Base-by-base conservation (phyloP, 2,113 vertebrate species). In the Malurus melanocephalus region DNA sequence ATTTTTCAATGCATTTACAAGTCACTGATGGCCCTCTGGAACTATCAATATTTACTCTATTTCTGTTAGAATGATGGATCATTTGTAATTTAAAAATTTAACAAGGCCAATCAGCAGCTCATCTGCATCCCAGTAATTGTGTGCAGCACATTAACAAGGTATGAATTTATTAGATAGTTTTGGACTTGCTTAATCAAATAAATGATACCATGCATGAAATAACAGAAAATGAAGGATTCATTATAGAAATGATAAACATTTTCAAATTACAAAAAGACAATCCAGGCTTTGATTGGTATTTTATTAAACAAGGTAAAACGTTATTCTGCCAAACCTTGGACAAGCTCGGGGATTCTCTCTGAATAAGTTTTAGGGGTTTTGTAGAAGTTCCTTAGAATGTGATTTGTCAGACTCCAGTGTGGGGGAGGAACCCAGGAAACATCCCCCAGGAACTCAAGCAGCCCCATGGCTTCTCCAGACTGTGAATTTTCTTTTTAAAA, bases 21-120 rank as follows among this genome's bases (percentile, higher is more conserved):
- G 28, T 56, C 33, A 6, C 10, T 48, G 28, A 64, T 48, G 45
- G 67, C 18, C 66, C 85, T 49, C 68, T 8, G 5, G 26, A 68
- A 68, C 38, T 51, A 73, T 89, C 93, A 91, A 88, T 96, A 96
- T 94, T 95, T 94, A 85, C 82, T 76, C 69, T 51, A 5, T 75
- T 72, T 78, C 73, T 85, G 33, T 89, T 85, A 57, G 53, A 94
- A 38, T 22, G 80, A 86, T 33, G 59, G 85, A 89, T 93, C 72
- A n/a, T 65, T 80, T 92, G 66, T 90, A 84, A 94, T 79, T 86
- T 61, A 65, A 59, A 86, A 75, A 86, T 61, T 61, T 32, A 88
- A 68, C 69, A 61, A 75, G 80, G 85, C 94, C 57, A 80, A 81
- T 91, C 93, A 91, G 89, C 6, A 19, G 43, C 69, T 93, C 84